Conservation (phyloP, 2,113 vertebrate genomes). For the Gymnarchus niloticus region DNA sequence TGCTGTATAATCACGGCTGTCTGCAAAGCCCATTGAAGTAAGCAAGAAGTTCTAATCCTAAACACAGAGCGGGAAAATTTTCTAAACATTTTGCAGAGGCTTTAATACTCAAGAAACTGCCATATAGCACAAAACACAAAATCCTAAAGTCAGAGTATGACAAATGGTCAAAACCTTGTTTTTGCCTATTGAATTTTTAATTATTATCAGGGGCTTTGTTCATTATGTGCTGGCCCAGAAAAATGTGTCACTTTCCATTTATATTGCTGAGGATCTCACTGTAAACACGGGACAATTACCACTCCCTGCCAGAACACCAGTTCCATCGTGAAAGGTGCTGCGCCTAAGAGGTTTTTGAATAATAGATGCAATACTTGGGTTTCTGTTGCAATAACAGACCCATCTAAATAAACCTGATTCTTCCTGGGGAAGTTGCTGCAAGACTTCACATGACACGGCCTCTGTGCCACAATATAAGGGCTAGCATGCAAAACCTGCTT, state of each 20-base stretch:
- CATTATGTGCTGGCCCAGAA: background rate
- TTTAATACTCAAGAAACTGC: conserved; percentile 10
- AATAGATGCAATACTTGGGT: conserved; percentile 5
- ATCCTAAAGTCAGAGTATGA: background rate
- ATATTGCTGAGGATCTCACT: background rate
- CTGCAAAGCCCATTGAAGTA: conserved; percentile 20
- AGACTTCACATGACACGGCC: background rate
- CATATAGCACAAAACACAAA: background rate
- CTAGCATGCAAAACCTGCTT: background rate
- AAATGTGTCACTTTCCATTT: conserved; percentile 10
- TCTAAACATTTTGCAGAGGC: background rate
- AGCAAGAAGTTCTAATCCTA: conserved; percentile 18
- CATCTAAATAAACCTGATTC: background rate
- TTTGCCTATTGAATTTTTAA: conserved; percentile 13
- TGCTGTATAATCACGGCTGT: background rate
- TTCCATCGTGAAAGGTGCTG: conserved; percentile 6
- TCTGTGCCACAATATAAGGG: background rate
- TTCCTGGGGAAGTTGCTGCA: background rate
- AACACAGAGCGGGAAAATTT: conserved; percentile 10
- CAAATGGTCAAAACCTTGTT: background rate
- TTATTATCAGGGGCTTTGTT: conserved; percentile 18
- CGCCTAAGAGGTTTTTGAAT: background rate
- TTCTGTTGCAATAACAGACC: conserved; percentile 14
- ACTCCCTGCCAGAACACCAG: background rate
- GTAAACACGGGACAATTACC: conserved; percentile 13